Evolutionary conservation across 2,113 vertebrate genomes (phyloP), one percentile per base, ranked within the genome.

Genomic region (Oxyura jamaicensis): DNA sequence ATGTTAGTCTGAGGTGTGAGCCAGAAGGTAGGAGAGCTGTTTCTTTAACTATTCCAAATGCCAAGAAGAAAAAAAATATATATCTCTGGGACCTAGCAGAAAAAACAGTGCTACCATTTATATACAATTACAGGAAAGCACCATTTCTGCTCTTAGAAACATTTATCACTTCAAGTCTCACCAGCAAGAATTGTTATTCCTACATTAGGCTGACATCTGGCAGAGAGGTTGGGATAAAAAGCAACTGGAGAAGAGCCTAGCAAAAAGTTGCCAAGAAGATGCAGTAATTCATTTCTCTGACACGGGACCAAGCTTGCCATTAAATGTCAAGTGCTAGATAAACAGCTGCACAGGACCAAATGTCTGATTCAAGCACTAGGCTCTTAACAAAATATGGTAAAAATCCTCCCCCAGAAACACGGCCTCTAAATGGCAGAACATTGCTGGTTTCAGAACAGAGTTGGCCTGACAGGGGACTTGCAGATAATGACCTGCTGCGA

Each of bases 171-270:
- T 8, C 31, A 35, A 8, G n/a, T 35, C 88, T 48, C 88, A 69
- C 53, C 76, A 35, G 71, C 60, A 52, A 77, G 46, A 65, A 63
- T 52, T 91, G 88, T 68, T 88, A 48, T 18, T 67, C 80, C 87
- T 80, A 67, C 66, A 44, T 66, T 56, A 81, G 87, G 80, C 86
- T 88, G 90, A 92, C 90, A 97, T 63, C 96, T 96, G 94, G 79
- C 84, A 85, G 29, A 50, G 84, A 71, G 59, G 46, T 13, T 81
- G 80, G 59, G 60, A 75, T 52, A 60, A 73, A 12, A 72, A 82
- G 46, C 13, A 78, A 52, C n/a, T 3, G 52, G 65, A 68, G 69
- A 62, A 19, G 53, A 87, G 62, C n/a, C 2, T 50, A 76, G 80
- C 1, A 52, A 85, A 86, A 83, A 78, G 50, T 56, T 96, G 90